A percentile compares a stretch with the other conserved stretches of the same genome.
Conservation (phyloP, 1,140 invertebrate genomes). For the Mamestra configurata region DNA sequence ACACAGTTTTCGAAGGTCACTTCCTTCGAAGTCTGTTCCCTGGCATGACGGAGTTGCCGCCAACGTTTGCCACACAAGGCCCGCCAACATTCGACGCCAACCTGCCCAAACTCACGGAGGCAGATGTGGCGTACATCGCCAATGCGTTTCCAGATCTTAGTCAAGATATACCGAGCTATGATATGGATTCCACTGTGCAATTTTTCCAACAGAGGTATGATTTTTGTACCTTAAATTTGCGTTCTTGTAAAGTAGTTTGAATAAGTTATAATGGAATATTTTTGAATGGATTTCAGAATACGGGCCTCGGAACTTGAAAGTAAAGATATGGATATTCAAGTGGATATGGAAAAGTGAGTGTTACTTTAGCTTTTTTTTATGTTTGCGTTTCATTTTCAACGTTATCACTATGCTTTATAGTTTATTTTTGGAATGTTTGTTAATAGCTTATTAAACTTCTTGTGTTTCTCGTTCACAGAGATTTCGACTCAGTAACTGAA, state of each 20-base stretch:
- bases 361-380: not conserved
- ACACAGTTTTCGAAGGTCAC: slow-evolving; percentile 93
- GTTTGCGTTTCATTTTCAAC: too few relatives aligned
- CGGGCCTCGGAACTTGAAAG: slow-evolving; percentile 69
- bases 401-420: not conserved
- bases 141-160: slow-evolving; percentile 76
- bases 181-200: slow-evolving; percentile 91
- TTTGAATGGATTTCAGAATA: slow-evolving; percentile 66
- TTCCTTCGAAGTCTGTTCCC: slow-evolving; percentile 96
- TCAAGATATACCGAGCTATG: slow-evolving; percentile 87
- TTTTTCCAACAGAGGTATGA: slow-evolving; percentile 90
- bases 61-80: slow-evolving; percentile 94
- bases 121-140: slow-evolving; percentile 76
- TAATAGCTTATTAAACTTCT: not conserved
- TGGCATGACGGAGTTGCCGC: slow-evolving; percentile 95
- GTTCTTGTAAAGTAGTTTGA: too few relatives aligned
- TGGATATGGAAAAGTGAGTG: slow-evolving; percentile 80
- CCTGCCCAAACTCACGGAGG: slow-evolving; percentile 90
- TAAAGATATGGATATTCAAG: slow-evolving; percentile 75
- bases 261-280: not conserved
- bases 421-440: not conserved
- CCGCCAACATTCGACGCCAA: slow-evolving; percentile 92
- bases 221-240: not conserved
- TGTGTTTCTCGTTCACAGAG: slow-evolving; percentile 78
- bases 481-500: slow-evolving; percentile 94